Evolutionary conservation across 2,797 vertebrate species (phyloP).

Genomic region (Phylloscopus collybita): DNA sequence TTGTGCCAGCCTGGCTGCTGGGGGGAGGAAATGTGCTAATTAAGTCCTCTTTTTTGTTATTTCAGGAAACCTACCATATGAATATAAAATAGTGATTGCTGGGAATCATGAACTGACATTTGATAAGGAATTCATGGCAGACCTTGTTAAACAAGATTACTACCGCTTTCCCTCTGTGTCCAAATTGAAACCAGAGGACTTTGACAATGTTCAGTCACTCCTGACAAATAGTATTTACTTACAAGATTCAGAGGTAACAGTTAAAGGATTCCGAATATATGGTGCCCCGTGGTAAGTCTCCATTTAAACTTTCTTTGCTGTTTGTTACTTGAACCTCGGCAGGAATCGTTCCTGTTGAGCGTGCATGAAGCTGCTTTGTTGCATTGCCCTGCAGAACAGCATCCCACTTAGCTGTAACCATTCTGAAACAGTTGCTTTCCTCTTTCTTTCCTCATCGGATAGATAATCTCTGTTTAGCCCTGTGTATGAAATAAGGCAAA

Average conservation of each 20-base stretch:
- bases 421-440: background rate
- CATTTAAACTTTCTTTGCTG: conserved; percentile 43
- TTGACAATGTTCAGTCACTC: conserved; percentile 97
- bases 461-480: background rate
- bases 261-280: conserved; percentile 99
- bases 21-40: conserved; percentile 76
- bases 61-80: conserved; percentile 94
- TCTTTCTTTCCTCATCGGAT: background rate
- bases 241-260: conserved; percentile 97
- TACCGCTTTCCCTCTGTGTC: conserved; percentile 99
- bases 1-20: conserved; percentile 10
- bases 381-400: background rate
- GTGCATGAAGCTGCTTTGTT: conserved; percentile 9
- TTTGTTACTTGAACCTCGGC: background rate
- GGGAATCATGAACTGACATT: conserved; percentile 99
- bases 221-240: conserved; percentile 99
- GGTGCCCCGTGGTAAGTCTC: conserved; percentile 94
- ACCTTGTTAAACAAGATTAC: conserved; percentile 99
- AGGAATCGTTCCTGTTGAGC: background rate
- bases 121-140: conserved; percentile 99
- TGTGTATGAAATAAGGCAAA: background rate
- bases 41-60: conserved; percentile 74
- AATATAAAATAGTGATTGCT: conserved; percentile 98
- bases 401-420: background rate
- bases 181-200: conserved; percentile 99